A percentile compares a stretch with the other conserved stretches of the same genome.
Evolutionary conservation across 2,113 vertebrate species (phyloP).

Genomic region (Nettapus auritus): DNA sequence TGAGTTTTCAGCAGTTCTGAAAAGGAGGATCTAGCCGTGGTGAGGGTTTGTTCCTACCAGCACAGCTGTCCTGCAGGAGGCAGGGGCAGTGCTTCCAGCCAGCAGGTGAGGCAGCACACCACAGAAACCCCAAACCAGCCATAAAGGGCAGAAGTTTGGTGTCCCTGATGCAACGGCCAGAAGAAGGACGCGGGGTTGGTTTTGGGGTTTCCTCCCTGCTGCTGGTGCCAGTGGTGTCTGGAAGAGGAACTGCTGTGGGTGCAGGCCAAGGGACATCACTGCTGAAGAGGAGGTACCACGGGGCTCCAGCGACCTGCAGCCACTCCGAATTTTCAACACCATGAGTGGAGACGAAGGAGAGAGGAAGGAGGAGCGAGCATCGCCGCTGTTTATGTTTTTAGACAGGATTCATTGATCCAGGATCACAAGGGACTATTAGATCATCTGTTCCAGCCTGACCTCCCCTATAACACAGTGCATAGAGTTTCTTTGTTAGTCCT

Average conservation of each 20-base stretch:
- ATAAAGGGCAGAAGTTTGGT: accelerated
- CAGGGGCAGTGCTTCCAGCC: neutral
- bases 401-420: slow-evolving; percentile 59
- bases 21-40: neutral
- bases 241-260: neutral
- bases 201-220: neutral
- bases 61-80: neutral
- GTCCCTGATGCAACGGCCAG: accelerated
- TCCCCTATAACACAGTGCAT: neutral
- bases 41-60: neutral
- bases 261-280: neutral
- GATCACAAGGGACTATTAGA: slow-evolving; percentile 63
- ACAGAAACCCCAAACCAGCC: neutral
- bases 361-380: neutral
- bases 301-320: neutral
- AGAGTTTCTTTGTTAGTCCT: slow-evolving; percentile 52
- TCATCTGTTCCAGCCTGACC: slow-evolving; percentile 50
- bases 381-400: slow-evolving; percentile 56
- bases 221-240: neutral
- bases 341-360: neutral
- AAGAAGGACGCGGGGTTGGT: neutral
- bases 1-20: neutral
- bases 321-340: neutral
- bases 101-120: neutral
- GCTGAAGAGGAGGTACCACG: neutral